Conservation (phyloP, 2,113 vertebrate species). For the Macroglossus sobrinus region DNA sequence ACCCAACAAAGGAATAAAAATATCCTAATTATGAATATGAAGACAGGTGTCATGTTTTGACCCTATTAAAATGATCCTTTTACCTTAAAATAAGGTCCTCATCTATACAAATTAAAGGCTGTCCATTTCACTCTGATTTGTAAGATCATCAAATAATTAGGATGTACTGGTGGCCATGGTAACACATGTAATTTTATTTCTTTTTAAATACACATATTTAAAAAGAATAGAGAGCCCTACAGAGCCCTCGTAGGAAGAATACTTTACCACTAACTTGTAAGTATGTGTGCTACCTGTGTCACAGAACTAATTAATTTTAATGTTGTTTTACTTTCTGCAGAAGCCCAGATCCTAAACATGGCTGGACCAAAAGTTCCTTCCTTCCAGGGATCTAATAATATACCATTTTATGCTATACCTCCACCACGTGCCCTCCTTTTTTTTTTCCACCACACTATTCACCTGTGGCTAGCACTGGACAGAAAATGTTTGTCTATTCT, state of each 20-base stretch:
- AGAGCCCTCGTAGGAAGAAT: background rate
- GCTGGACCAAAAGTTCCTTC: background rate
- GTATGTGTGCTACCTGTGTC: background rate
- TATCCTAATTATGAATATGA: background rate
- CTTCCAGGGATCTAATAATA: background rate
- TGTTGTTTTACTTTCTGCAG: background rate
- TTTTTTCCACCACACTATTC: background rate
- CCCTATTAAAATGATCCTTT: background rate
- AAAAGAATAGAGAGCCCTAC: background rate
- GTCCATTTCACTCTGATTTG: slow-evolving; percentile 3
- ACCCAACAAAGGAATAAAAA: background rate
- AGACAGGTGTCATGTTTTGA: background rate
- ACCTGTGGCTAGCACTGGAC: background rate
- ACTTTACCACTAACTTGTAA: background rate
- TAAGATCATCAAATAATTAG: background rate
- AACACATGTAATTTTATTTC: background rate
- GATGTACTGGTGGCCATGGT: background rate
- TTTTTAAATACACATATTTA: slow-evolving; percentile 21
- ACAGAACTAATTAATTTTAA: background rate
- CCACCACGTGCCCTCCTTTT: background rate
- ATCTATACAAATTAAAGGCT: background rate
- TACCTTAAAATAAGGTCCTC: background rate
- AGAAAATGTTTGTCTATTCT: slow-evolving; percentile 3
- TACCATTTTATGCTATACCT: background rate
- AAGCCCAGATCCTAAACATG: background rate